These are phyloP conservation scores for Lacanobia oleracea DNA, from an alignment of 2,888 invertebrate genomes.

Conservation along the genomic window DNA sequence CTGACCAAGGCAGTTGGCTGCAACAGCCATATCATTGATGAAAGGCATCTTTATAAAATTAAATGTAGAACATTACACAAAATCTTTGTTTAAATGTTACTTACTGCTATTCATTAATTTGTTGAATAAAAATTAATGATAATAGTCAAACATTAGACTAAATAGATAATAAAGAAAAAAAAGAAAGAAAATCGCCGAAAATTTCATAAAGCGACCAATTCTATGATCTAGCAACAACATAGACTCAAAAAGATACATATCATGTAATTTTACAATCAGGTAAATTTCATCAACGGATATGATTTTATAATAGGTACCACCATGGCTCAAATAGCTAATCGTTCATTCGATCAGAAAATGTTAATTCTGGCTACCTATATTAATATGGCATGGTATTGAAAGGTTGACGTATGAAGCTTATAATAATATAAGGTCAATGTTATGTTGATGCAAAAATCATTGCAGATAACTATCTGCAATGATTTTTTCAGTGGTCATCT, in stretches of 20 bases:
- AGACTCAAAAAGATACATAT: not conserved
- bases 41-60: too few species aligned
- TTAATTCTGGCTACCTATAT: not conserved
- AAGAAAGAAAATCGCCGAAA: not conserved
- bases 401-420: not conserved
- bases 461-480: not conserved
- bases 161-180: too few species aligned
- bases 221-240: not conserved
- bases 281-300: conserved; percentile 13
- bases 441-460: not conserved
- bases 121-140: too few species aligned
- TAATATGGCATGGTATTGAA: not conserved
- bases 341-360: conserved; percentile 3
- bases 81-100: too few species aligned
- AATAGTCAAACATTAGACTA: too few species aligned
- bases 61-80: too few species aligned
- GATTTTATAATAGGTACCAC: not conserved
- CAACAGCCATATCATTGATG: too few species aligned
- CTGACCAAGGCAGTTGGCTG: too few species aligned
- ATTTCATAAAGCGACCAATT: not conserved
- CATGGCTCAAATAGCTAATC: conserved; percentile 9
- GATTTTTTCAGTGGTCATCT: not conserved
- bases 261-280: conserved; percentile 4
- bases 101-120: too few species aligned
- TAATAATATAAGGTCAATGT: not conserved